Evolutionary conservation across 2,797 vertebrate genomes (phyloP).

Genomic region (Chromis chromis): DNA sequence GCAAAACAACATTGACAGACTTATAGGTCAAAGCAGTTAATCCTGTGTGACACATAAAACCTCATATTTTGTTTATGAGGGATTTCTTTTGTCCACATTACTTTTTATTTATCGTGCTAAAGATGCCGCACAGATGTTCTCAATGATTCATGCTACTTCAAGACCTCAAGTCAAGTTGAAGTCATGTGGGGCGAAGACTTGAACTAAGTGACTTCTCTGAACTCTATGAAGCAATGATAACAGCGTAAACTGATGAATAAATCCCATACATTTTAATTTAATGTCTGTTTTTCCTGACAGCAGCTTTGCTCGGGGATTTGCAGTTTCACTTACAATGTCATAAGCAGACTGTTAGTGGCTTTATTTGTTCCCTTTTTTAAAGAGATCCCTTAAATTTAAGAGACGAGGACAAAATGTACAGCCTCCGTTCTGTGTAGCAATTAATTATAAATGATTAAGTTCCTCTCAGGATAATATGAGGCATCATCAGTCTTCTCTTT

Average conservation of each 20-base stretch:
- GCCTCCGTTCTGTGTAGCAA: too few species aligned
- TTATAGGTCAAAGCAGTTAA: background rate
- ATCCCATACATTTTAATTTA: background rate
- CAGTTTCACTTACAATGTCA: too few species aligned
- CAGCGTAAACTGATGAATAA: background rate
- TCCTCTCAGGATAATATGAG: too few species aligned
- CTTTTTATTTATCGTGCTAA: slow-evolving; percentile 13
- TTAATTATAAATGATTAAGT: too few species aligned
- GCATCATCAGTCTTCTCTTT: too few species aligned
- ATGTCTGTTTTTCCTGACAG: too few species aligned
- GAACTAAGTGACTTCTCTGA: background rate
- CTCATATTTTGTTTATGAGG: slow-evolving; percentile 3
- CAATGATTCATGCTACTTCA: background rate
- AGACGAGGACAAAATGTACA: too few species aligned
- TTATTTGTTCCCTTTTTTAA: too few species aligned
- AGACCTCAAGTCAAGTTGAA: background rate
- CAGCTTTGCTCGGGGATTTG: too few species aligned
- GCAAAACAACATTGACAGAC: background rate
- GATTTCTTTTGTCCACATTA: background rate
- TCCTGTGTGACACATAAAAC: background rate
- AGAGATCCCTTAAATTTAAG: too few species aligned
- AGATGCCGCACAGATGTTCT: slow-evolving; percentile 4
- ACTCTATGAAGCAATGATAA: slow-evolving; percentile 4
- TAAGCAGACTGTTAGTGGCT: too few species aligned
- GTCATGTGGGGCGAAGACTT: background rate